Conservation (phyloP, 2,888 invertebrate species). For the Dendrolimus houi region DNA sequence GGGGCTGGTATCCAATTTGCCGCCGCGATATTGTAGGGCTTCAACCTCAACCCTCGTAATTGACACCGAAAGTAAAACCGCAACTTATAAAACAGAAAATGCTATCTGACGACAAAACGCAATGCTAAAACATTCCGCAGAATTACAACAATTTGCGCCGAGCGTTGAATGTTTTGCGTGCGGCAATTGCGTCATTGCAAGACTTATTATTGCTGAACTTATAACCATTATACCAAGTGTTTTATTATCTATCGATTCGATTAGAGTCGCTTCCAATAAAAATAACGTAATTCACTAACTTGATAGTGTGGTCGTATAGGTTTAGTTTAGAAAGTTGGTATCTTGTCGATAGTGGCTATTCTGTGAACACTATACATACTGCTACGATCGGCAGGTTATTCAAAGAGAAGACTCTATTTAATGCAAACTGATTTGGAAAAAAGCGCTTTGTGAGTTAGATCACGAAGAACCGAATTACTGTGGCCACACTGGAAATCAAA, state of each 20-base stretch:
- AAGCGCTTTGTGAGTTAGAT: constrained; percentile 50
- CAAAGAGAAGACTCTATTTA: constrained; percentile 67
- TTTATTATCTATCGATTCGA: constrained; percentile 3
- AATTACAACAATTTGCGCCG: constrained; percentile 40
- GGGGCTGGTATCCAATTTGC: constrained; percentile 68
- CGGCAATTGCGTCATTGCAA: not conserved
- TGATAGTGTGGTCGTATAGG: constrained; percentile 57
- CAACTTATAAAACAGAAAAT: constrained; percentile 52
- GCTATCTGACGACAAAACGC: constrained; percentile 22
- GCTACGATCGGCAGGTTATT: constrained; percentile 46
- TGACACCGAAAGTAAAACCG: constrained; percentile 61
- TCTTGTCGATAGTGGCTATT: constrained; percentile 68
- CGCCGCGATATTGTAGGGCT: constrained; percentile 51
- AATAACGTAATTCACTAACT: constrained; percentile 61
- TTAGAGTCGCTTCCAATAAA: constrained; percentile 51
- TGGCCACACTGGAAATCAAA: constrained; percentile 64
- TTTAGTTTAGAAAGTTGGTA: constrained; percentile 74
- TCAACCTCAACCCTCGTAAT: constrained; percentile 63
- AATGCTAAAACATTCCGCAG: constrained; percentile 39
- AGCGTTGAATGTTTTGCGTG: constrained; percentile 2
- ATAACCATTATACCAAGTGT: not conserved
- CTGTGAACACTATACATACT: constrained; percentile 58
- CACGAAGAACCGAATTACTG: constrained; percentile 63
- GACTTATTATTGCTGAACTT: not conserved
- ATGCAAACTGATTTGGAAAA: constrained; percentile 57